Percentiles rank a stretch among this genome's conserved stretches.
Evolutionary conservation across 1,140 invertebrate species (phyloP).

Genomic region (Rhagoletis zephyria): DNA sequence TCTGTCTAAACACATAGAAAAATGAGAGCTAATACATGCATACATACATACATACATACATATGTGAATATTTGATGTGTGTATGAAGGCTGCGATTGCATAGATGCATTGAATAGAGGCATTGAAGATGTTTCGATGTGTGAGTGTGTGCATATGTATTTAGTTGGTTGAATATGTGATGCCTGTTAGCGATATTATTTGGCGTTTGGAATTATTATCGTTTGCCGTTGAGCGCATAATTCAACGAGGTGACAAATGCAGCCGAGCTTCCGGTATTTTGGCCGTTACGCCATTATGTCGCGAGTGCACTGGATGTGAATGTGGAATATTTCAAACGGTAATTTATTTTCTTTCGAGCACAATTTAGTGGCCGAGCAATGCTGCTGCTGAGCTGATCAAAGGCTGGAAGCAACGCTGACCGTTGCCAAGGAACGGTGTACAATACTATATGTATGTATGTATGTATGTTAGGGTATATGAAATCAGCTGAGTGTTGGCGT

Average conservation of each 20-base stretch:
- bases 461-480: neutral
- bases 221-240: slow-evolving; percentile 18
- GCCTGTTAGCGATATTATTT: neutral
- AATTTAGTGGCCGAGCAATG: neutral
- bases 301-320: neutral
- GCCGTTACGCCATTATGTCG: neutral
- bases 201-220: slow-evolving; percentile 29
- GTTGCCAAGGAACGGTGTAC: neutral
- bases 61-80: no score
- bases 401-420: neutral
- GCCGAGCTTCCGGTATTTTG: neutral
- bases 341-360: slow-evolving; percentile 22
- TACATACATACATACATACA: no score
- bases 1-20: neutral
- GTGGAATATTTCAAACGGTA: slow-evolving; percentile 21
- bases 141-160: neutral
- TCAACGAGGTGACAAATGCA: slow-evolving; percentile 26
- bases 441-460: neutral
- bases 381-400: neutral
- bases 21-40: neutral
- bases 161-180: neutral
- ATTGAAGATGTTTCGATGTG: neutral
- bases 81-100: neutral
- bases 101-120: neutral
- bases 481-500: no score